Conservation (phyloP, 2,888 invertebrate species). For the Noctua pronuba region DNA sequence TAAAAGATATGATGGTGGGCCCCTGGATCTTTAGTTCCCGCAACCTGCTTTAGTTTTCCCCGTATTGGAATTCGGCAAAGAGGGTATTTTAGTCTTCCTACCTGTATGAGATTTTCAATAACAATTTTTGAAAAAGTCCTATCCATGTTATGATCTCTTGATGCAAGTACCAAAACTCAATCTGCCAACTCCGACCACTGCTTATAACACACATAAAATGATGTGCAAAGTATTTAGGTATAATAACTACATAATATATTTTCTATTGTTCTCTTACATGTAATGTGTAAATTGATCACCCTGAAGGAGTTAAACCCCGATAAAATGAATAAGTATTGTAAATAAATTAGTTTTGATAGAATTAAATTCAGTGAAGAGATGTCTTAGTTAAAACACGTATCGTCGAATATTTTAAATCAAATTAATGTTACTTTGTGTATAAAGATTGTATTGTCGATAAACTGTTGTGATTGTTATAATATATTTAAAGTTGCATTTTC, state of each 20-base stretch:
- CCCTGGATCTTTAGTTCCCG: not conserved
- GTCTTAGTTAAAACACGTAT: slow-evolving; percentile 75
- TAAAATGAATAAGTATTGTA: slow-evolving; percentile 81
- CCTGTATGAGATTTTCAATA: not conserved
- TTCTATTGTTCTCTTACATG: slow-evolving; percentile 79
- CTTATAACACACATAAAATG: slow-evolving; percentile 69
- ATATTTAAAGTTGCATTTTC: slow-evolving; percentile 89
- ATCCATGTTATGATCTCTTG: not conserved
- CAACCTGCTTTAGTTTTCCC: not conserved
- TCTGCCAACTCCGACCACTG: not conserved
- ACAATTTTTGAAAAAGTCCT: not conserved
- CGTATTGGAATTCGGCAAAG: not conserved
- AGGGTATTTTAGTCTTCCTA: not conserved
- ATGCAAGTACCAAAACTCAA: slow-evolving; percentile 5
- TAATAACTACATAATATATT: slow-evolving; percentile 72
- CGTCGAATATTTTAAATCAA: slow-evolving; percentile 79
- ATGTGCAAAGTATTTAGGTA: slow-evolving; percentile 79
- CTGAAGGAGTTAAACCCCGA: slow-evolving; percentile 88
- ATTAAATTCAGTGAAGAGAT: slow-evolving; percentile 73
- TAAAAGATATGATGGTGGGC: not conserved
- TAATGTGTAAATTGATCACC: slow-evolving; percentile 81
- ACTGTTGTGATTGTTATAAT: slow-evolving; percentile 89
- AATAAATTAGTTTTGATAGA: slow-evolving; percentile 83
- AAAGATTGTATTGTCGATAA: slow-evolving; percentile 85
- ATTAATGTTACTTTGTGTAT: slow-evolving; percentile 80